phyloP scores from a whole-genome alignment of 2,888 invertebrate species.

The Acanthopleura granulata region DNA sequence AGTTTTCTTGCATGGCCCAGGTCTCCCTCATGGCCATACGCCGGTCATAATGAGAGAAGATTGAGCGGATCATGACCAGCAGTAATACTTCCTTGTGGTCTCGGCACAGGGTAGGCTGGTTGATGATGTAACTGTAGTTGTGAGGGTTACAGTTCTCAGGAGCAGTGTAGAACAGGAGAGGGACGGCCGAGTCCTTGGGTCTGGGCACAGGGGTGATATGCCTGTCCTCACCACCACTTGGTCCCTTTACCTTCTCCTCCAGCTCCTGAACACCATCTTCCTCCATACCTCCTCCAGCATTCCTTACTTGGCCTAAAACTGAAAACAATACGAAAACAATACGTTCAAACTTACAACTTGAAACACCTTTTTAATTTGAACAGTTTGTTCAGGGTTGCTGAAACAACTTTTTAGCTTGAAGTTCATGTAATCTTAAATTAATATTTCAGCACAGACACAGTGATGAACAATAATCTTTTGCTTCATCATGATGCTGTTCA shows the following conservation, averaged over 20 bases:
- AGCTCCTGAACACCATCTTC: background rate
- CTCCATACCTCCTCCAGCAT: background rate
- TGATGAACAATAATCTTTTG: too few species aligned
- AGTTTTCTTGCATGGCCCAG: conserved; percentile 21
- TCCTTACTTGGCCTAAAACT: background rate
- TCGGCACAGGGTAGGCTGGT: conserved; percentile 9
- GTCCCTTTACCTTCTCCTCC: background rate
- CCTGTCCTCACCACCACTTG: background rate
- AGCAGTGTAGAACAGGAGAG: conserved; percentile 10
- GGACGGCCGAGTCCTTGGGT: conserved; percentile 20
- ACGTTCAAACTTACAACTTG: background rate
- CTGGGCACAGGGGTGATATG: background rate
- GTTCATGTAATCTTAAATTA: too few species aligned
- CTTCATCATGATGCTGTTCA: too few species aligned
- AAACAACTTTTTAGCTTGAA: too few species aligned
- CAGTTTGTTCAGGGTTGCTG: too few species aligned
- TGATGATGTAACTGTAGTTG: conserved; percentile 20
- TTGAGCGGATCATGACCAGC: conserved; percentile 26
- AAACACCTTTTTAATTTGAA: too few species aligned
- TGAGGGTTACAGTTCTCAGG: conserved; percentile 20
- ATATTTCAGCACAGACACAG: too few species aligned
- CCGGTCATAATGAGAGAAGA: conserved; percentile 21
- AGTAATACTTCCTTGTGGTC: conserved; percentile 17
- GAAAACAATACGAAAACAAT: background rate
- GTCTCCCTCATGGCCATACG: conserved; percentile 28